Evolutionary conservation across 2,113 vertebrate genomes (phyloP), one percentile per base, ranked within the genome.

Genomic region (Trematocara unimaculatum): DNA sequence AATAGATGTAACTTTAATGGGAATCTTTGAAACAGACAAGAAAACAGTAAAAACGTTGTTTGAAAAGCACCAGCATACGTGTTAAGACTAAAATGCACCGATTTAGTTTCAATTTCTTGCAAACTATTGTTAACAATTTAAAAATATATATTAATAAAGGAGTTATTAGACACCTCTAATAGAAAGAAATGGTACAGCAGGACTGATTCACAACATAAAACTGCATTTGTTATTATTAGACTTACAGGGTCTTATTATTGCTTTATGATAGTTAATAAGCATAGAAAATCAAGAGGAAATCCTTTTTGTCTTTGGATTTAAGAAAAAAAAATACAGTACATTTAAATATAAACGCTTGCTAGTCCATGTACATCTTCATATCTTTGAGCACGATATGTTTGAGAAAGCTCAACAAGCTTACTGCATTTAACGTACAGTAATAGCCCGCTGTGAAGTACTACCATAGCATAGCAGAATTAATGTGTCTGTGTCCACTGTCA

Each of bases 361-460:
- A 47, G 23, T 47, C 40, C 14, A 18, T 47, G 67, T 1, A 29
- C 5, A 2, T 7, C 70, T 49, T 49, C 26, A 0, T 49, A 12
- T 18, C 23, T 77, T 77, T 74, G 42, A 74, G 23, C 23, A 18
- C 4, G 5, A 45, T 4, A 15, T 9, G 7, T 45, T 45, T 45
- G 0, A 42, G 40, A 26, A 45, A 26, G 20, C 23, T 23, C 38
- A 31, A 18, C 70, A 74, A 31, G 15, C 70, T 74, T 49, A 74
- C 42, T 74, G 8, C 42, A 47, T 47, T 74, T 18, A 74, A 47
- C 23, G 29, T 12, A 47, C 42, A 49, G 42, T 0, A 29, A 74
- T 42, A 18, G 1, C 23, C 42, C 5, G 0, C 1, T 74, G 70
- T 31, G 10, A 74, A 74, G 20, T 47, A 0, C 70, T 18, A 1